Conservation (phyloP, 2,113 vertebrate genomes). For the Natator depressus region DNA sequence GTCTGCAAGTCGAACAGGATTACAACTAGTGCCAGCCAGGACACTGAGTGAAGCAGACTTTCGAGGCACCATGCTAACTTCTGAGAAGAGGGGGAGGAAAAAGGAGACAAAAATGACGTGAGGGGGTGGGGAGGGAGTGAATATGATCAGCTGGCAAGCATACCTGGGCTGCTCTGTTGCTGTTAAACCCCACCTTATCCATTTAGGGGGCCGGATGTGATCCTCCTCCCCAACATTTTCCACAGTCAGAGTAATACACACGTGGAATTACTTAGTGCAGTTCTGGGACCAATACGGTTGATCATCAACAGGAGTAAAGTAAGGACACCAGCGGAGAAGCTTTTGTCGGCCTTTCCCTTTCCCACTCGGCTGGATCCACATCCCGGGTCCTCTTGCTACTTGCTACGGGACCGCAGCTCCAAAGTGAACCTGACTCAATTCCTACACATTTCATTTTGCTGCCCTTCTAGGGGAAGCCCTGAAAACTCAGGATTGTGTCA, state of each 20-base stretch:
- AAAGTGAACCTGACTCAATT: background rate
- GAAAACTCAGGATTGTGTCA: accelerated
- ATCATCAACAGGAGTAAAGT: background rate
- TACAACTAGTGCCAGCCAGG: background rate
- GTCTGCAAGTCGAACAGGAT: background rate
- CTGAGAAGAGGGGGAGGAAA: accelerated
- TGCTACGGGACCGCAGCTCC: background rate
- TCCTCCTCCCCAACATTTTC: background rate
- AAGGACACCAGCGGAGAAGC: background rate
- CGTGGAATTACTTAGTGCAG: background rate
- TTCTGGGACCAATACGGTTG: background rate
- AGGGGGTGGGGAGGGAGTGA: background rate
- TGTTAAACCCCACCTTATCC: background rate
- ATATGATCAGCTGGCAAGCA: background rate
- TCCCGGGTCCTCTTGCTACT: background rate
- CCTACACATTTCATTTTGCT: background rate
- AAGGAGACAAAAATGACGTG: background rate
- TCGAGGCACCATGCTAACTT: background rate
- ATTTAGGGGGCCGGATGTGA: background rate
- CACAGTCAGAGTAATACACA: background rate
- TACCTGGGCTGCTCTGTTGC: background rate
- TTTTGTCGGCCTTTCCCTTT: background rate
- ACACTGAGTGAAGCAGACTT: background rate
- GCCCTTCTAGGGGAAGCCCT: too few relatives aligned
- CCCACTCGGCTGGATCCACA: background rate